phyloP scores from a whole-genome alignment of 2,113 vertebrate genomes.

The Microcebus lehilahytsara region DNA sequence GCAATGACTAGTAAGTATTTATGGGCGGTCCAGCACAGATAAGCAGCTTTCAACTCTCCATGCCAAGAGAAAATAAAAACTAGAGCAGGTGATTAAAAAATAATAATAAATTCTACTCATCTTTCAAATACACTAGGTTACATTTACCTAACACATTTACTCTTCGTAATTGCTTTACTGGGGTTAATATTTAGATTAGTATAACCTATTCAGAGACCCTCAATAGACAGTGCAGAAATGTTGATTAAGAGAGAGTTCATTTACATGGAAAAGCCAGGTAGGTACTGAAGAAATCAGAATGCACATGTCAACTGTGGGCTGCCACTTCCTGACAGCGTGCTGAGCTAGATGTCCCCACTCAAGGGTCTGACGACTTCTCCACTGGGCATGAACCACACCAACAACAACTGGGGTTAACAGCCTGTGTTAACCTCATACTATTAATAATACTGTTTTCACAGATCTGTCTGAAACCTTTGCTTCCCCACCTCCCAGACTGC shows the following conservation, averaged over 20 bases:
- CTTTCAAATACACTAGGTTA: background rate
- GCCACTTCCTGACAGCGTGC: background rate
- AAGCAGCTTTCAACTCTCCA: constrained; percentile 44
- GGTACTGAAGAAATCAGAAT: background rate
- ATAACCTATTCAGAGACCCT: constrained; percentile 39
- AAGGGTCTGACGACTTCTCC: background rate
- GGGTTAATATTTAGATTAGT: constrained; percentile 50
- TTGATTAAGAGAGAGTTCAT: constrained; percentile 7
- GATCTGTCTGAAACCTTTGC: background rate
- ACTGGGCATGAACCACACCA: accelerated
- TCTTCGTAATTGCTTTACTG: constrained; percentile 18
- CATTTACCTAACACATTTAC: background rate
- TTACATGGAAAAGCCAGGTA: background rate
- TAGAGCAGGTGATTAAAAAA: background rate
- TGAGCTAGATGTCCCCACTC: background rate
- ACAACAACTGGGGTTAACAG: no score
- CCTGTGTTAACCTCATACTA: background rate
- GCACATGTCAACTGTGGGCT: background rate
- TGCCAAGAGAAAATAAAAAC: background rate
- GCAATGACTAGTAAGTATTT: background rate
- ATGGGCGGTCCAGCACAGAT: background rate
- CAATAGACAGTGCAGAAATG: background rate
- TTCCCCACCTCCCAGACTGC: background rate
- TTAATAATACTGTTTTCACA: background rate
- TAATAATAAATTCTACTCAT: constrained; percentile 41